phyloP scores from a whole-genome alignment of 2,113 vertebrate species.

The Ameiurus melas region DNA sequence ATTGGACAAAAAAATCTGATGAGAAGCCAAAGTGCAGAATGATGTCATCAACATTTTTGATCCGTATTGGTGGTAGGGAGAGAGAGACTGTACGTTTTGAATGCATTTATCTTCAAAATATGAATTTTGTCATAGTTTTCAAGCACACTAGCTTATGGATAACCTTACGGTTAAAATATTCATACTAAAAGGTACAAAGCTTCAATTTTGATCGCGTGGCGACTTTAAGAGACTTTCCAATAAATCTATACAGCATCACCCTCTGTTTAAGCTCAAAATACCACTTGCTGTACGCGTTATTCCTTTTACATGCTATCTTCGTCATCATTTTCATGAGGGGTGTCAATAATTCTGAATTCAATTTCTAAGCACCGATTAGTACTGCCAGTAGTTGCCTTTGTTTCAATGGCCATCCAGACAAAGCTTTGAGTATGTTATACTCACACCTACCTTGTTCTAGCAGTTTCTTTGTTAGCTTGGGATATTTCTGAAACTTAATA shows the following conservation, averaged over 20 bases:
- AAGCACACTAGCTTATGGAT: too few species aligned
- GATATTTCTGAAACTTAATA: slow-evolving; percentile 95
- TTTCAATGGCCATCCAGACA: neutral
- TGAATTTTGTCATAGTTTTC: too few species aligned
- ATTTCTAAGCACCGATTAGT: neutral
- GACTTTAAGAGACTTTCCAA: neutral
- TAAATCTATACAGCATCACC: neutral
- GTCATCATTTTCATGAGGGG: neutral
- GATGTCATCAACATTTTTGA: too few species aligned
- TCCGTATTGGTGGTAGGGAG: too few species aligned
- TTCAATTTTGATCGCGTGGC: too few species aligned
- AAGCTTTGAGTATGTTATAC: neutral
- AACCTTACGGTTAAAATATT: too few species aligned
- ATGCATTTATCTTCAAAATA: too few species aligned
- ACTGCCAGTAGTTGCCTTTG: neutral
- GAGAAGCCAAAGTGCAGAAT: too few species aligned
- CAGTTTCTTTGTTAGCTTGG: slow-evolving; percentile 85
- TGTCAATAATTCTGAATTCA: neutral
- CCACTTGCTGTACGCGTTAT: neutral
- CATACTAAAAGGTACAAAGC: too few species aligned
- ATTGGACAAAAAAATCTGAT: too few species aligned
- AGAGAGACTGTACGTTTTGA: too few species aligned
- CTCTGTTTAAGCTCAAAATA: neutral
- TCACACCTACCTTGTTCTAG: slow-evolving; percentile 73
- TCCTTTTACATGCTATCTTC: neutral